These are phyloP conservation scores for Lutjanus erythropterus DNA, from an alignment of 2,113 vertebrate genomes.

Conservation along the genomic window DNA sequence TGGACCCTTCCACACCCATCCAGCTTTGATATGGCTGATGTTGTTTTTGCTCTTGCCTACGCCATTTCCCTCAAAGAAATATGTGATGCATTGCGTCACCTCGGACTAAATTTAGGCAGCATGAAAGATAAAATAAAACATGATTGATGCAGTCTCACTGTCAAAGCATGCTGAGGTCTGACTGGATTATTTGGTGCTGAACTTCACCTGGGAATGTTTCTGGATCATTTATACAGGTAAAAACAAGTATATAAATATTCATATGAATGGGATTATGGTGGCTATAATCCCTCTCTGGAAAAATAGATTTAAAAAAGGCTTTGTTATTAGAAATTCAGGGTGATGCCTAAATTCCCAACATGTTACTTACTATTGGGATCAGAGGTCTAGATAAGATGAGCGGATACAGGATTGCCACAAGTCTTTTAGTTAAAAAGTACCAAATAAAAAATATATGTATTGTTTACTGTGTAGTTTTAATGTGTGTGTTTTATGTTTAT, in stretches of 20 bases:
- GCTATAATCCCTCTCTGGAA: neutral
- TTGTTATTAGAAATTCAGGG: neutral
- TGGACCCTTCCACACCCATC: slow-evolving; percentile 64
- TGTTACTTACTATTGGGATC: neutral
- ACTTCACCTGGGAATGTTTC: slow-evolving; percentile 14
- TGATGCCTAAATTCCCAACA: neutral
- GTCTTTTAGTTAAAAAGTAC: neutral
- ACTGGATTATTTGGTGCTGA: slow-evolving; percentile 1
- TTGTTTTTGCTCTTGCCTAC: slow-evolving; percentile 53
- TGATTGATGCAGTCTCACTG: slow-evolving; percentile 44
- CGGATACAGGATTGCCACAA: neutral
- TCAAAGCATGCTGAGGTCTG: neutral
- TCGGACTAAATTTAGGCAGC: slow-evolving; percentile 35
- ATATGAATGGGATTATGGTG: neutral
- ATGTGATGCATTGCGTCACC: slow-evolving; percentile 58
- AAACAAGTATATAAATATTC: slow-evolving; percentile 9
- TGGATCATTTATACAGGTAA: slow-evolving; percentile 21
- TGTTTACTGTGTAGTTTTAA: neutral
- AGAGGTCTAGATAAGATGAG: neutral
- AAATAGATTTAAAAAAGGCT: neutral
- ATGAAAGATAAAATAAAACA: slow-evolving; percentile 47
- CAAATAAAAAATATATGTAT: neutral
- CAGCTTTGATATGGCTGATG: slow-evolving; percentile 59
- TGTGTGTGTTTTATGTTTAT: too few relatives aligned
- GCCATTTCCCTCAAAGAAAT: slow-evolving; percentile 55